Evolutionary conservation across 2,888 invertebrate genomes (phyloP).

Genomic region (Isoperla grammatica): DNA sequence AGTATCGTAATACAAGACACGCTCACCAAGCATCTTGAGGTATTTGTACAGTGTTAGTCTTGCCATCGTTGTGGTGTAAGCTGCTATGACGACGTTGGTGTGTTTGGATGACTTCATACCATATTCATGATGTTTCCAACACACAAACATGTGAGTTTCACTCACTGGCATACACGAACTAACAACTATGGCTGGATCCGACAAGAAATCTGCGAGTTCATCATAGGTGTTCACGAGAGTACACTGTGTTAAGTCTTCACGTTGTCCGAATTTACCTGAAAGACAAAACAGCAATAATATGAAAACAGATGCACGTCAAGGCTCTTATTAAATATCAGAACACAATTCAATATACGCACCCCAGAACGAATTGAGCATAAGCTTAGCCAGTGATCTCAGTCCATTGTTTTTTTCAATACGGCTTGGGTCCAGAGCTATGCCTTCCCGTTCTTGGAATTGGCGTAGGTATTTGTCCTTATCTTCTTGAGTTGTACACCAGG

Average conservation of each 20-base stretch:
- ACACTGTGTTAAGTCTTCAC: neutral
- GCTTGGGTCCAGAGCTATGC: conserved; percentile 18
- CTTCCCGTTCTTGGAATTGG: conserved; percentile 27
- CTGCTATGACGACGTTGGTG: conserved; percentile 38
- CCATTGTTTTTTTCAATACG: conserved; percentile 29
- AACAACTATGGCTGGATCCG: neutral
- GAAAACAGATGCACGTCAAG: no score
- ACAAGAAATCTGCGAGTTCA: neutral
- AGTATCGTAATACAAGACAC: conserved; percentile 40
- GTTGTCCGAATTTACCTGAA: conserved; percentile 8
- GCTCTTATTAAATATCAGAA: no score
- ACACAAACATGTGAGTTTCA: no score
- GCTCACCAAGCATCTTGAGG: conserved; percentile 35
- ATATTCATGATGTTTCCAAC: neutral
- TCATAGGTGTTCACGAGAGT: neutral
- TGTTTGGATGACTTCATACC: conserved; percentile 12
- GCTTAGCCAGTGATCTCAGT: conserved; percentile 29
- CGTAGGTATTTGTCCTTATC: conserved; percentile 24
- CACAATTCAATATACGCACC: no score
- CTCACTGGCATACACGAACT: neutral
- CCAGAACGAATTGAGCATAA: conserved; percentile 34
- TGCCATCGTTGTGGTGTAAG: conserved; percentile 39
- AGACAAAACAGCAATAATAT: no score
- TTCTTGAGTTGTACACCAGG: conserved; percentile 29
- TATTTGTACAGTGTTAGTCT: conserved; percentile 38